Conservation (phyloP, 2,113 vertebrate species). For the Polypterus senegalus region DNA sequence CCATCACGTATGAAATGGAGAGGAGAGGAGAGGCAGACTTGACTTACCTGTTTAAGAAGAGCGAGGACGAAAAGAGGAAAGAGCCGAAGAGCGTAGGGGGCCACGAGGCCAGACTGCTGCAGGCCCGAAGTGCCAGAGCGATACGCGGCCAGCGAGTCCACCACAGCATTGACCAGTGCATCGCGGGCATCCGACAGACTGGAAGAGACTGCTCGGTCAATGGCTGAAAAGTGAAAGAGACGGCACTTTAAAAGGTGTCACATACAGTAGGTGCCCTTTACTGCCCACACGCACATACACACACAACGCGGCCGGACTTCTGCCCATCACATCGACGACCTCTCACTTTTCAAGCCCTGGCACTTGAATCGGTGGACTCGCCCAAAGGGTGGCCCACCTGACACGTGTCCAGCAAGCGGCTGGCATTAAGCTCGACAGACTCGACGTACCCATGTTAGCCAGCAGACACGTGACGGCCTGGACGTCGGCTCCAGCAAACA, state of each 20-base stretch:
- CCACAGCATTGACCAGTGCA: constrained; percentile 81
- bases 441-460: constrained; percentile 85
- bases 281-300: too few relatives aligned
- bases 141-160: constrained; percentile 73
- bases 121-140: constrained; percentile 66
- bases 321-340: too few relatives aligned
- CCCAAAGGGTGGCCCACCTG: too few relatives aligned
- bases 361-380: too few relatives aligned
- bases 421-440: too few relatives aligned
- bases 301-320: too few relatives aligned
- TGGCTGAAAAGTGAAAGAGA: constrained; percentile 48
- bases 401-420: too few relatives aligned
- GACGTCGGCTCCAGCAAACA: constrained; percentile 84
- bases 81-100: constrained; percentile 68
- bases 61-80: constrained; percentile 84
- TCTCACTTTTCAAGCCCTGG: too few relatives aligned
- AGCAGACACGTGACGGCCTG: constrained; percentile 84
- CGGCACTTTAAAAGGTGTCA: not conserved
- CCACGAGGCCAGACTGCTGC: constrained; percentile 66
- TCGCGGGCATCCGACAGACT: constrained; percentile 83
- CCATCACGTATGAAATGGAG: too few relatives aligned
- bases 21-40: too few relatives aligned
- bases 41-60: constrained; percentile 83
- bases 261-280: not conserved
- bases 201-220: constrained; percentile 81